Percentiles rank a stretch among this genome's conserved stretches.
phyloP scores from a whole-genome alignment of 2,113 vertebrate species.

The Peromyscus polionotus region DNA sequence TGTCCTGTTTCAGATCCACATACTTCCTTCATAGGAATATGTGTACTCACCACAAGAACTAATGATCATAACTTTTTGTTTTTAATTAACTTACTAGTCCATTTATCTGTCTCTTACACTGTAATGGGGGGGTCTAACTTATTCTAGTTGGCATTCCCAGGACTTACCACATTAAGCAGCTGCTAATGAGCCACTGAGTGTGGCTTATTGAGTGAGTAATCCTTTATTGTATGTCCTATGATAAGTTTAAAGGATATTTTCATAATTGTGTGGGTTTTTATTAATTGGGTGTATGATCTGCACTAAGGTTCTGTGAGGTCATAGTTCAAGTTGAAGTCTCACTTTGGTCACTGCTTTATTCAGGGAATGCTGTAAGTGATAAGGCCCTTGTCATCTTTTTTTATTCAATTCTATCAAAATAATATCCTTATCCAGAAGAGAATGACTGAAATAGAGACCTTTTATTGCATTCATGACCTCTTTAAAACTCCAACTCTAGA shows the following conservation, averaged over 20 bases:
- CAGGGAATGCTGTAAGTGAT: neutral
- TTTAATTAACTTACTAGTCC: neutral
- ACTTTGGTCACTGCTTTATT: constrained; percentile 24
- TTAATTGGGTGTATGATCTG: constrained; percentile 16
- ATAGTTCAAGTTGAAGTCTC: neutral
- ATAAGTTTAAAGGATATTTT: constrained; percentile 2
- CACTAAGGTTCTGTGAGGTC: neutral
- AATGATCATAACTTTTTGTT: neutral
- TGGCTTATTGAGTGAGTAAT: neutral
- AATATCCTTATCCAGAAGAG: constrained; percentile 83
- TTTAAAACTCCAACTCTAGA: constrained; percentile 78
- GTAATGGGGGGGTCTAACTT: neutral
- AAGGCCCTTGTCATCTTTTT: neutral
- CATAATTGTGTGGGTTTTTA: constrained; percentile 22
- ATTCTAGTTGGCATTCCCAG: neutral
- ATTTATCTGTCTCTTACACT: neutral
- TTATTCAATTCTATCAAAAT: constrained; percentile 76
- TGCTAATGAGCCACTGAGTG: neutral
- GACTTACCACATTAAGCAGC: neutral
- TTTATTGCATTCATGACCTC: constrained; percentile 69
- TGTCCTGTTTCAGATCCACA: neutral
- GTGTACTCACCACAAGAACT: neutral
- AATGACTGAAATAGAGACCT: constrained; percentile 79
- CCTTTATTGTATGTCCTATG: neutral
- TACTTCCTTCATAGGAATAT: neutral